Evolutionary conservation across 1,140 invertebrate genomes (phyloP).

Genomic region (Trachymyrmex cornetzi): DNA sequence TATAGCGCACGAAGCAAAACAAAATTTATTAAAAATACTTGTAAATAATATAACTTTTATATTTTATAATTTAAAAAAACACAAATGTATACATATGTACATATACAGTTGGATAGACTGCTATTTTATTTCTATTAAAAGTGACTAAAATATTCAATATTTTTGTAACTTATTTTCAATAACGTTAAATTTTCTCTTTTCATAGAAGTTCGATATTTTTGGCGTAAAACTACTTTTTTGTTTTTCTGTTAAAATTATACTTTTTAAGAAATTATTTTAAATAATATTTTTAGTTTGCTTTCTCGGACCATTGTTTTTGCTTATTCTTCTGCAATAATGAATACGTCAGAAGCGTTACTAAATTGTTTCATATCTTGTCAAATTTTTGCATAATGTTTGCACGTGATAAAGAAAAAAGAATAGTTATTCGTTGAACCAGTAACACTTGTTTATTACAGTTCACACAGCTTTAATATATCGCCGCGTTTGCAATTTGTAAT

Average conservation of each 20-base stretch:
- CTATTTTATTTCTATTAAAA: constrained; percentile 25
- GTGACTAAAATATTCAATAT: neutral
- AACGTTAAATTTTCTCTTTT: neutral
- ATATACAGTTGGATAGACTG: neutral
- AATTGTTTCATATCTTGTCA: constrained; percentile 11
- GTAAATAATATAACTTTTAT: constrained; percentile 9
- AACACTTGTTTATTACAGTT: neutral
- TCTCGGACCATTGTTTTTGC: too few relatives aligned
- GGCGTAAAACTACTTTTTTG: neutral
- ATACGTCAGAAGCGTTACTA: neutral
- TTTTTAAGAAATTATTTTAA: constrained; percentile 29
- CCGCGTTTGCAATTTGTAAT: neutral
- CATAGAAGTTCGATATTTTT: constrained; percentile 6
- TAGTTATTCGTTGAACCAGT: neutral
- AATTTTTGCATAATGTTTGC: neutral
- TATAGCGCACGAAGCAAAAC: neutral
- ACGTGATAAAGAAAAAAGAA: neutral
- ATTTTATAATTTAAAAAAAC: neutral
- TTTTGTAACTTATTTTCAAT: neutral
- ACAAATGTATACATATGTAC: neutral
- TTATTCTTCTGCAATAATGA: neutral
- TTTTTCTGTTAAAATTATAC: constrained; percentile 23
- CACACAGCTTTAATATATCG: neutral
- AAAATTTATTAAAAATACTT: neutral
- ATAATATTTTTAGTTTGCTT: neutral